Evolutionary conservation across 2,888 invertebrate genomes (phyloP).

Genomic region (Uloborus plumipes): DNA sequence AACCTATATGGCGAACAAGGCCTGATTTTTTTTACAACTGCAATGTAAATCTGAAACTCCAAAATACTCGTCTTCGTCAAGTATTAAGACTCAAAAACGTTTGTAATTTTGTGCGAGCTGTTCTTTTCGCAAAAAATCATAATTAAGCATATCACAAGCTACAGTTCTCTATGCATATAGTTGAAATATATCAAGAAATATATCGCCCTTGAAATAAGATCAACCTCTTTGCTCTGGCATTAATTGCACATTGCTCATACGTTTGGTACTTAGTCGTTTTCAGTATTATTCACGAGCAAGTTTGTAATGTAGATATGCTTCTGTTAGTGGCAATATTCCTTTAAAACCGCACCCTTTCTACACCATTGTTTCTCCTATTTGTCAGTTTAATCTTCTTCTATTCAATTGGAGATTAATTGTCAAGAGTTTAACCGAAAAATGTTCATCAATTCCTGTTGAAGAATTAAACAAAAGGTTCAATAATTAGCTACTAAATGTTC

Average conservation of each 20-base stretch:
- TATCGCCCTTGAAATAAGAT: constrained; percentile 29
- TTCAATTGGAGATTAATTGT: too few relatives aligned
- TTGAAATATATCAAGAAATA: neutral
- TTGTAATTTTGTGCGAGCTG: constrained; percentile 24
- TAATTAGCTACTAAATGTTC: too few relatives aligned
- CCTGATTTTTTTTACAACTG: constrained; percentile 16
- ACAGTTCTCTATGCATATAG: constrained; percentile 39
- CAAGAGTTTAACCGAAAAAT: too few relatives aligned
- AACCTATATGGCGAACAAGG: constrained; percentile 31
- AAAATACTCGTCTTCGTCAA: too few relatives aligned
- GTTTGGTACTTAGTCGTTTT: constrained; percentile 54
- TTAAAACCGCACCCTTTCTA: constrained; percentile 28
- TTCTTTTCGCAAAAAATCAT: constrained; percentile 26
- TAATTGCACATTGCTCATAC: constrained; percentile 48
- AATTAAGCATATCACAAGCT: constrained; percentile 55
- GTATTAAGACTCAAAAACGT: too few relatives aligned
- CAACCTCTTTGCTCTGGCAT: constrained; percentile 36
- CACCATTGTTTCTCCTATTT: constrained; percentile 30
- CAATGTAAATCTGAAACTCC: too few relatives aligned
- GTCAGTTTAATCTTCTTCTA: constrained; percentile 9
- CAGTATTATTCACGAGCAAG: constrained; percentile 52
- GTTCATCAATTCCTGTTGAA: too few relatives aligned
- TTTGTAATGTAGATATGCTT: constrained; percentile 44
- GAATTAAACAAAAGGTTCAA: too few relatives aligned
- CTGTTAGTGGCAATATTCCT: constrained; percentile 48